Evolutionary conservation across 2,888 invertebrate species (phyloP), one percentile per base, ranked within the genome.

Genomic region (Bursaphelenchus okinawaensis): DNA sequence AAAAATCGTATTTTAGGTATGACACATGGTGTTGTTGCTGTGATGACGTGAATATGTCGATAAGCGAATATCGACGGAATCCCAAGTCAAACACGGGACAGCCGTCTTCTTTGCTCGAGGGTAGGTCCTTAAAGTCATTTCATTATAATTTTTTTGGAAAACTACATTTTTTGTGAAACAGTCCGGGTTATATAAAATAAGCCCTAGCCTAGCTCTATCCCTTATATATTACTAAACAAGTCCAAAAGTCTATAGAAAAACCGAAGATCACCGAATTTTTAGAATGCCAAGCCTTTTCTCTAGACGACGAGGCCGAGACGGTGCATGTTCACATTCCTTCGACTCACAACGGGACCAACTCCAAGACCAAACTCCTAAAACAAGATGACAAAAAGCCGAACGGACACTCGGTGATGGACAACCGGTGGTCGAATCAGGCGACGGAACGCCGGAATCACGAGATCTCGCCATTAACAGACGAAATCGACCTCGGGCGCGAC

Each of bases 401-500:
- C n/a, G 54, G 24, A 54, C 54, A 23, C 19, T 24, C 51, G 12
- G 20, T 60, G 7, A 58, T 55, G 19, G 57, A 58, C 4, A 22
- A 26, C 20, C 51, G 51, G n/a, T 19, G 23, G 50, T 28, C 22
- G 24, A 26, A 16, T 62, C 28, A 22, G 16, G 12, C 20, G 2
- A 19, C 28, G 20, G 55, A 57, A 6, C 60, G 60, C 2, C 1
- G 50, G 12, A 63, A n/a, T 27, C 50, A 58, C 19, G 70, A 72
- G 40, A 63, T 67, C 12, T 75, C 73, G 9, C 66, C 72, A 12
- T 68, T 79, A 19, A 71, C 71, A 20, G 78, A 78, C 64, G 75
- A 76, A 22, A 73, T 79, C 54, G 78, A 79, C 24, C 59, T 75
- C 28, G 77, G 76, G 31, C 71, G 62, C 19, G 80, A 80, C 59